These are phyloP conservation scores for Prochilodus magdalenae DNA, from an alignment of 2,113 vertebrate species.

Conservation along the genomic window DNA sequence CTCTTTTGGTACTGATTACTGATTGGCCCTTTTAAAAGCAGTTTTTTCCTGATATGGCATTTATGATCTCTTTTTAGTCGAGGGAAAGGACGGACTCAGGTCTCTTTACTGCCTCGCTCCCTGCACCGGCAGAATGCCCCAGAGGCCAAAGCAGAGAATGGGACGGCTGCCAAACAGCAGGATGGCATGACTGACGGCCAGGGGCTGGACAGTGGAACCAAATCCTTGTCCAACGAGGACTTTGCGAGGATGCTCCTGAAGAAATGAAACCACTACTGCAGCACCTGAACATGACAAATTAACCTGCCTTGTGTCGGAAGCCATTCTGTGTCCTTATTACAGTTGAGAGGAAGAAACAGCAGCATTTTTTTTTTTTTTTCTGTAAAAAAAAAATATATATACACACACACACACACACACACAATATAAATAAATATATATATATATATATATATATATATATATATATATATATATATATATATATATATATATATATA, in stretches of 20 bases:
- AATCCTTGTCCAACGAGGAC: constrained; percentile 92
- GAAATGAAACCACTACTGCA: constrained; percentile 76
- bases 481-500: no score
- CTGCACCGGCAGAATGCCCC: constrained; percentile 80
- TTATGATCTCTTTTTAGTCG: constrained; percentile 74
- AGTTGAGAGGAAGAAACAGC: constrained; percentile 53
- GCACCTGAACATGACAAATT: constrained; percentile 53
- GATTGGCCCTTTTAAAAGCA: no score
- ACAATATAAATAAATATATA: constrained; percentile 11
- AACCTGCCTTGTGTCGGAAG: constrained; percentile 76
- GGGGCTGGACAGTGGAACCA: constrained; percentile 60
- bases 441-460: no score
- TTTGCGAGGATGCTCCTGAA: constrained; percentile 94
- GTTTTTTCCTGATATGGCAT: neutral
- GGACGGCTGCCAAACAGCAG: constrained; percentile 71
- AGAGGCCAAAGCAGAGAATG: constrained; percentile 82
- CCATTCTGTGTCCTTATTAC: constrained; percentile 83
- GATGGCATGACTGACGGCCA: constrained; percentile 29
- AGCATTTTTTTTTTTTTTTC: constrained; percentile 29
- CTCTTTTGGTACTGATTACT: no score
- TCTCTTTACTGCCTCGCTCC: constrained; percentile 89
- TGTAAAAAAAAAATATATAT: constrained; percentile 51
- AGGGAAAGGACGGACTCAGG: constrained; percentile 92
- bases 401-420: no score
- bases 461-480: no score